Percentiles rank a stretch among this genome's conserved stretches.
These are phyloP conservation scores for Sinocyclocheilus anophthalmus DNA, from an alignment of 2,113 vertebrate species.

Conservation along the genomic window DNA sequence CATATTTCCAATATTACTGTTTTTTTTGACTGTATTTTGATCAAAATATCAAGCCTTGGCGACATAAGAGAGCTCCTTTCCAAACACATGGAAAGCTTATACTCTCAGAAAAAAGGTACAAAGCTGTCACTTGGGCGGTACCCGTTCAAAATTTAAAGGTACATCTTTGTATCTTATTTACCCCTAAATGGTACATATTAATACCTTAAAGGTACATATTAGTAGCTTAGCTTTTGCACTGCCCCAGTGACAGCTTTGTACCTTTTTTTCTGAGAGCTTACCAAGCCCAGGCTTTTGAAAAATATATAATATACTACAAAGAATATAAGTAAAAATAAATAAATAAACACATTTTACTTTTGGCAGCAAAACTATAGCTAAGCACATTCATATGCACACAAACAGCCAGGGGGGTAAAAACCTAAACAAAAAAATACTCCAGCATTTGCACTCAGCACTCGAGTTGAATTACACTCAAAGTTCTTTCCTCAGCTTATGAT, in stretches of 20 bases:
- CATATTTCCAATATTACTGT: not conserved
- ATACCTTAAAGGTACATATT: no score
- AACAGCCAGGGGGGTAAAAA: not conserved
- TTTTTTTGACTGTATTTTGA: not conserved
- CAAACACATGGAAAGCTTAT: no score
- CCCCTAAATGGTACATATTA: no score
- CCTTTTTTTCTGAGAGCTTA: no score
- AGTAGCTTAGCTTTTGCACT: no score
- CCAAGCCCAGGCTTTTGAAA: not conserved
- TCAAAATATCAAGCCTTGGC: not conserved
- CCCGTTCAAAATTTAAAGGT: not conserved
- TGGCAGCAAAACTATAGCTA: not conserved
- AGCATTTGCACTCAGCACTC: not conserved
- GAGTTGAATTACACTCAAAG: slow-evolving; percentile 1
- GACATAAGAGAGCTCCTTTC: no score
- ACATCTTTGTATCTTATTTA: not conserved
- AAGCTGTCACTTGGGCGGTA: not conserved
- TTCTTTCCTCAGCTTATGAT: not conserved
- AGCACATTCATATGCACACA: not conserved
- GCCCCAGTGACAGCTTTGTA: no score
- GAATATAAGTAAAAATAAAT: no score
- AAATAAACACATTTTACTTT: not conserved
- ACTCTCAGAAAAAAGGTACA: no score
- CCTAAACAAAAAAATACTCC: not conserved
- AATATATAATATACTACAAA: not conserved